Base-by-base conservation (phyloP, 2,888 invertebrate species). In the Argyresthia albistria region DNA sequence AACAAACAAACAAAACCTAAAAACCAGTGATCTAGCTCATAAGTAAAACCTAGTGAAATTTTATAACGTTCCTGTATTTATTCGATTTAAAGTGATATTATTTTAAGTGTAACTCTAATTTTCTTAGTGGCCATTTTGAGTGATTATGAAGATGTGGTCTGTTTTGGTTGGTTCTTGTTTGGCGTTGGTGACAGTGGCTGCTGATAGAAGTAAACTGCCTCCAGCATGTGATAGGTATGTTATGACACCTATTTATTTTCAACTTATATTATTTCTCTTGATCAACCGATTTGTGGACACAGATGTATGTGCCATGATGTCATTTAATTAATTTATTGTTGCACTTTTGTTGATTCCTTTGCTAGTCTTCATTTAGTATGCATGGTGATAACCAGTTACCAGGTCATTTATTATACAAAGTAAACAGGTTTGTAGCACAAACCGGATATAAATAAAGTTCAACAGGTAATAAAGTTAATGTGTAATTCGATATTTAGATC, bases 141-240 rank as follows among this genome's bases (percentile, higher is more conserved):
- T 12, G 12, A 15, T 14, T 7, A 15, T 45, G 9, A 66, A 67
- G 54, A 70, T 77, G 72, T 73, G 66, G 78, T 73, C 65, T 65
- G 65, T 75, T n/a, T 10, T 46, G 11, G 37, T 11, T 35, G 15
- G 45, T 25, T 42, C 72, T 49, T 59, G 60, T 74, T 63, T 69
- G 58, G 56, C 58, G 53, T 52, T 60, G 54, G 73, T 66, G 51
- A 69, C 65, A 51, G 78, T 71, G 53, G 70, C 64, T 3, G 74
- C 79, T 8, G 86, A 88, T 59, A 69, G 86, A 64, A 80, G 70
- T 56, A 68, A 68, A 35, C 66, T 88, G 57, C 88, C 89, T 51
- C 89, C 89, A 14, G 83, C 89, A 49, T 90, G 90, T 73, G 76
- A 75, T 68, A 90, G 89, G 90, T 89, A 64, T 88, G 86, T 71